These are phyloP conservation scores for Sebastes elongatus DNA, from an alignment of 2,797 vertebrate species.

Conservation along the genomic window DNA sequence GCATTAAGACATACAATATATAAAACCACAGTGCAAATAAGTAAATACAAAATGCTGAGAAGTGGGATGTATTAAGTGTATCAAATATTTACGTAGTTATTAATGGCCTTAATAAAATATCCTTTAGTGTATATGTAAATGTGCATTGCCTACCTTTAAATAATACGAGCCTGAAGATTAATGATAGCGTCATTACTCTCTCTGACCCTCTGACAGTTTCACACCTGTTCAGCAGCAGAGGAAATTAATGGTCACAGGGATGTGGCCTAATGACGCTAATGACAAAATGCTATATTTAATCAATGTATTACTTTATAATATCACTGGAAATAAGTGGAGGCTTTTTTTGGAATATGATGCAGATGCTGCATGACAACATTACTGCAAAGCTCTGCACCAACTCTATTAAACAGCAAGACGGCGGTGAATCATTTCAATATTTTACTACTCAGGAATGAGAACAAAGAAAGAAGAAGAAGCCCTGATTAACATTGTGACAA, in stretches of 20 bases:
- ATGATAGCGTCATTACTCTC: slow-evolving; percentile 15
- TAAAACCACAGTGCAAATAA: no score
- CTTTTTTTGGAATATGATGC: background rate
- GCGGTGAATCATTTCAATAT: slow-evolving; percentile 37
- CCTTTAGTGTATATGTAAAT: background rate
- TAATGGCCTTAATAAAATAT: background rate
- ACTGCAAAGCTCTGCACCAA: background rate
- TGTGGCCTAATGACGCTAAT: slow-evolving; percentile 21
- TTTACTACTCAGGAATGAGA: slow-evolving; percentile 4
- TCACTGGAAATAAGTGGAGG: background rate
- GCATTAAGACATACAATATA: no score
- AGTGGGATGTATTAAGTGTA: no score
- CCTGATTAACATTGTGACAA: background rate
- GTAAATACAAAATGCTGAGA: no score
- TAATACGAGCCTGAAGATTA: slow-evolving; percentile 41
- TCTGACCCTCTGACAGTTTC: slow-evolving; percentile 46
- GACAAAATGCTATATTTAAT: slow-evolving; percentile 14
- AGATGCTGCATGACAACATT: background rate
- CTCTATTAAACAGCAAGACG: background rate
- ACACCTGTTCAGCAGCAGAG: slow-evolving; percentile 48
- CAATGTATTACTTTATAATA: background rate
- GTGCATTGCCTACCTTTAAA: background rate
- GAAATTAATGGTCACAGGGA: slow-evolving; percentile 41
- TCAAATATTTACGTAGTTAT: background rate
- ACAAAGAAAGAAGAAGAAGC: background rate